phyloP scores from a whole-genome alignment of 2,888 invertebrate genomes.

The Lepas anatifera region DNA sequence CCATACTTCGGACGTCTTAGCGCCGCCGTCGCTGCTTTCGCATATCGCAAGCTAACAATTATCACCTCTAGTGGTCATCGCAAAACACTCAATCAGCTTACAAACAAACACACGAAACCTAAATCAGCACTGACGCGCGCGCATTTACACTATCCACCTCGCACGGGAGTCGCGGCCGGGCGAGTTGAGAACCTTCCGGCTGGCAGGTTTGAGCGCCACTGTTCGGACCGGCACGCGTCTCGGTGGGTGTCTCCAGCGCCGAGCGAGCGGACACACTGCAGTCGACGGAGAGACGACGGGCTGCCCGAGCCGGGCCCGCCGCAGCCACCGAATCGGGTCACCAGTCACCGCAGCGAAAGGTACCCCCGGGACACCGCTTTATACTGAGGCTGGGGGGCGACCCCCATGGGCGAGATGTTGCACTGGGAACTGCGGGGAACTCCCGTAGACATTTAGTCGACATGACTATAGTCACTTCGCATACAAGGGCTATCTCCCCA shows the following conservation, averaged over 20 bases:
- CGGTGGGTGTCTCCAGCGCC: not conserved
- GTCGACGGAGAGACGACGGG: not conserved
- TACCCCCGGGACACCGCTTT: not conserved
- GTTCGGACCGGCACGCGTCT: not conserved
- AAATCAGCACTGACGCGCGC: too few relatives aligned
- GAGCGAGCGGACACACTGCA: not conserved
- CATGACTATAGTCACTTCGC: too few relatives aligned
- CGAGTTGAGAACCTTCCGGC: too few relatives aligned
- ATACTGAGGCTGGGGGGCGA: not conserved
- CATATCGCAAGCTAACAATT: not conserved
- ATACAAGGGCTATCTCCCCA: too few relatives aligned
- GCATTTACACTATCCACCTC: too few relatives aligned
- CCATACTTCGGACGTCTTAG: not conserved
- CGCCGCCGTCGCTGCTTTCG: not conserved
- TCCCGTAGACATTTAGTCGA: too few relatives aligned
- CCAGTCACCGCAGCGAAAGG: not conserved
- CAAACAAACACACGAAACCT: too few relatives aligned
- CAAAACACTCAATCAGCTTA: too few relatives aligned
- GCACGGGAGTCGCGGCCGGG: too few relatives aligned
- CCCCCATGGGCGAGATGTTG: too few relatives aligned
- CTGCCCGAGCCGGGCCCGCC: not conserved
- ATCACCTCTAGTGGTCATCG: too few relatives aligned
- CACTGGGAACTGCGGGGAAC: too few relatives aligned
- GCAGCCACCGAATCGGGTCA: not conserved
- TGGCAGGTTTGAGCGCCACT: constrained; percentile 2